phyloP scores from a whole-genome alignment of 1,140 invertebrate genomes.

The Philotrypesis tridentata region DNA sequence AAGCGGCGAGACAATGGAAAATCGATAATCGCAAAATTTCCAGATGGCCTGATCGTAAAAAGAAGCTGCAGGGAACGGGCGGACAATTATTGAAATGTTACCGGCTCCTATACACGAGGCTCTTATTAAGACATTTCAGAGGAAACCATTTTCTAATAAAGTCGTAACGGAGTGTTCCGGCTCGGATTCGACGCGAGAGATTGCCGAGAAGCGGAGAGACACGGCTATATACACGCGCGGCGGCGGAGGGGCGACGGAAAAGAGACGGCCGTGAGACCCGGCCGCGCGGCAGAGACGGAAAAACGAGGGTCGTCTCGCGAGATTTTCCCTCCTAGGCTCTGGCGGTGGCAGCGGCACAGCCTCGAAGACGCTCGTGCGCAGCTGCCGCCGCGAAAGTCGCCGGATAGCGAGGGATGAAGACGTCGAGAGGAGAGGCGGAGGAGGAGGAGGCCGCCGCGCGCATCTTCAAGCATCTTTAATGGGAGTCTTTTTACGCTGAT shows the following conservation, averaged over 20 bases:
- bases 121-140: slow-evolving; percentile 68
- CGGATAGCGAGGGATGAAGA: slow-evolving; percentile 43
- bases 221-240: too few relatives aligned
- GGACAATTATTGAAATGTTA: slow-evolving; percentile 46
- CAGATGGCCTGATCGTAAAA: neutral
- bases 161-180: slow-evolving; percentile 58
- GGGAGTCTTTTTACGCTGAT: slow-evolving; percentile 39
- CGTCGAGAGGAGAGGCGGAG: slow-evolving; percentile 41
- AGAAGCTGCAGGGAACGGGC: neutral
- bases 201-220: too few relatives aligned
- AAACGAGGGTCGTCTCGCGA: slow-evolving; percentile 30
- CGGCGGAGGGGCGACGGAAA: slow-evolving; percentile 54
- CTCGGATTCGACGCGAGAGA: slow-evolving; percentile 56
- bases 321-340: slow-evolving; percentile 47
- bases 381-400: slow-evolving; percentile 33
- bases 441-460: slow-evolving; percentile 1
- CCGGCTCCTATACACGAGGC: slow-evolving; percentile 1
- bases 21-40: slow-evolving; percentile 32
- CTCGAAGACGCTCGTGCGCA: slow-evolving; percentile 40
- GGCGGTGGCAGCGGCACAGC: too few relatives aligned
- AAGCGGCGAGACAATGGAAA: neutral
- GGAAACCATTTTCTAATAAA: slow-evolving; percentile 71
- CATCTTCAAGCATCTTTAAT: slow-evolving; percentile 43
- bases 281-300: slow-evolving; percentile 53
- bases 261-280: neutral